Evolutionary conservation across 2,888 invertebrate species (phyloP).

Genomic region (Oscheius sp.): DNA sequence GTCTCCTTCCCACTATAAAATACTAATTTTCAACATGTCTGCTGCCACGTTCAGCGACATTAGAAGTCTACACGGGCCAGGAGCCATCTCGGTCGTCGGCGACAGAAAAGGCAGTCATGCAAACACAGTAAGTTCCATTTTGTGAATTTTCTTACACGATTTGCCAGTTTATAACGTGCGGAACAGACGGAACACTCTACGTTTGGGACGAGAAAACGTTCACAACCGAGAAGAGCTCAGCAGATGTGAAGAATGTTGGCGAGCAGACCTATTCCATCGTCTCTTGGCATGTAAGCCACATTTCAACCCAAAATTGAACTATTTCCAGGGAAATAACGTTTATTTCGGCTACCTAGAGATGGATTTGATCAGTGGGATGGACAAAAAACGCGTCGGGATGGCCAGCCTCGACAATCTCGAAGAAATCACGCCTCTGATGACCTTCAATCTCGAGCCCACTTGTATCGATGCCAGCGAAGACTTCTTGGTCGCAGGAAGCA

Average conservation of each 20-base stretch:
- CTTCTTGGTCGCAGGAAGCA: constrained; percentile 20
- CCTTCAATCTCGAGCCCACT: constrained; percentile 23
- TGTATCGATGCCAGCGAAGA: constrained; percentile 24
- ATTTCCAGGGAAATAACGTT: constrained; percentile 27
- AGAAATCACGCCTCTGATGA: constrained; percentile 19
- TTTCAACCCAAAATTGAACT: neutral
- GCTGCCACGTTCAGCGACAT: constrained; percentile 22
- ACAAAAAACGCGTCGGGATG: constrained; percentile 29
- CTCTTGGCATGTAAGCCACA: constrained; percentile 20
- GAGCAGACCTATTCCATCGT: constrained; percentile 24
- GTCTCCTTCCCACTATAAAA: neutral
- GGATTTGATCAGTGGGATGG: constrained; percentile 27
- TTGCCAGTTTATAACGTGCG: constrained; percentile 34
- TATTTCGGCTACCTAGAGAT: constrained; percentile 28
- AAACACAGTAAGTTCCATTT: constrained; percentile 3
- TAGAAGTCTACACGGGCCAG: constrained; percentile 21
- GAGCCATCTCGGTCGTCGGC: neutral
- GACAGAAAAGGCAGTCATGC: constrained; percentile 1
- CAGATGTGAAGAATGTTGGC: constrained; percentile 27
- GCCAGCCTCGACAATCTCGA: constrained; percentile 25
- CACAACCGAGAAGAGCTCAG: constrained; percentile 11
- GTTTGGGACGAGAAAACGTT: constrained; percentile 29
- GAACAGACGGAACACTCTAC: constrained; percentile 35
- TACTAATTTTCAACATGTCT: constrained; percentile 12
- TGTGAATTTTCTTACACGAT: neutral